Evolutionary conservation across 2,888 invertebrate genomes (phyloP).

Genomic region (Cryptocephalus primarius): DNA sequence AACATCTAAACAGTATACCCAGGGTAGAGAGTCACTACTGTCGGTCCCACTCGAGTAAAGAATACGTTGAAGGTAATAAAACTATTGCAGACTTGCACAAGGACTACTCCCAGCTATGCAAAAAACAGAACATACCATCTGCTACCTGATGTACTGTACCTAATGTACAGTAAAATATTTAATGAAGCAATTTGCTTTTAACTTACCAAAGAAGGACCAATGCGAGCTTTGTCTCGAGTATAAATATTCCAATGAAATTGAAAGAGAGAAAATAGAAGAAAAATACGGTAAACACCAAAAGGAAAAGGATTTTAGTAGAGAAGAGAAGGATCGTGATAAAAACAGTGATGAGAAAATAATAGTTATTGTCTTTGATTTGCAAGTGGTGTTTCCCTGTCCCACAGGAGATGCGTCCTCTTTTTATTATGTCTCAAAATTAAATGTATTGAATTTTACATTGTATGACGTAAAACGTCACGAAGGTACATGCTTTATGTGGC

Average conservation of each 20-base stretch:
- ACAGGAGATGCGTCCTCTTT: slow-evolving; percentile 12
- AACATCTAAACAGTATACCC: neutral
- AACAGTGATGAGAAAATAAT: too few relatives aligned
- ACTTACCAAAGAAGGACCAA: slow-evolving; percentile 5
- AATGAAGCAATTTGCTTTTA: slow-evolving; percentile 5
- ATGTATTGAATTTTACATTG: slow-evolving; percentile 21
- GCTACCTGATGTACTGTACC: too few relatives aligned
- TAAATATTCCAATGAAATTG: neutral
- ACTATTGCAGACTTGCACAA: slow-evolving; percentile 2
- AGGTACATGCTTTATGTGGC: slow-evolving; percentile 18
- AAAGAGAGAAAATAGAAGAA: slow-evolving; percentile 1
- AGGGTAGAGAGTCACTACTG: neutral
- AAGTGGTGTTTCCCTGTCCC: slow-evolving; percentile 18
- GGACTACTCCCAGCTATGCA: neutral
- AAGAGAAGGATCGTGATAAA: too few relatives aligned
- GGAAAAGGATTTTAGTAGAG: too few relatives aligned
- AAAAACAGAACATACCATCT: too few relatives aligned
- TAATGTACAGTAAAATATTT: slow-evolving; percentile 2
- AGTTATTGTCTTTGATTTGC: slow-evolving; percentile 11
- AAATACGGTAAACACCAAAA: slow-evolving; percentile 2
- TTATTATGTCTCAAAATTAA: slow-evolving; percentile 20
- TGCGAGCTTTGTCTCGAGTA: slow-evolving; percentile 5
- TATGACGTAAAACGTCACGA: slow-evolving; percentile 17
- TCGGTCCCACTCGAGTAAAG: slow-evolving; percentile 1
- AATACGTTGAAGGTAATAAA: slow-evolving; percentile 3